Conservation (phyloP, 2,113 vertebrate genomes). For the Oplegnathus fasciatus region DNA sequence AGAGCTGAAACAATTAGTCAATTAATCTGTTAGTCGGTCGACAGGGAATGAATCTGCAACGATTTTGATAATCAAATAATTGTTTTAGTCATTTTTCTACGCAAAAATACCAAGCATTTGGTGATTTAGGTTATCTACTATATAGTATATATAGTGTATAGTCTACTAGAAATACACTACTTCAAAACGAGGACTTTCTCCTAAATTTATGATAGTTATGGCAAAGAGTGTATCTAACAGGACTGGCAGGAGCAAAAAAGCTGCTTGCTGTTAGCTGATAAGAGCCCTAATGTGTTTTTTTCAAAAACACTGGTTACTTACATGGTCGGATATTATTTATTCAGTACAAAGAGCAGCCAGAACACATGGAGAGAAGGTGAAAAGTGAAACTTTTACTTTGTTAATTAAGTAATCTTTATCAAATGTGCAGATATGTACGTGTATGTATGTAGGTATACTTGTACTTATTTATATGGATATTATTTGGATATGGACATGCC, state of each 20-base stretch:
- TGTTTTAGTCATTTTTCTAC: no score
- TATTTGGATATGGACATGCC: slow-evolving; percentile 1
- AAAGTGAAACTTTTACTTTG: no score
- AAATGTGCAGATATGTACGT: background rate
- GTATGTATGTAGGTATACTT: background rate
- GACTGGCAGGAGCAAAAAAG: background rate
- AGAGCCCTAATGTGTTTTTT: background rate
- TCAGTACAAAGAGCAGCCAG: background rate
- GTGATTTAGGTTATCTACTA: no score
- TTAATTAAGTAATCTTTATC: no score
- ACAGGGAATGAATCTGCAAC: no score
- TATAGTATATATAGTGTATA: no score
- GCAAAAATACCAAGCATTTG: no score
- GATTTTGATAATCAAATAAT: no score
- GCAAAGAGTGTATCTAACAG: background rate
- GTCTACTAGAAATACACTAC: background rate
- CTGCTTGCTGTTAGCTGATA: background rate
- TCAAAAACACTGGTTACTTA: background rate
- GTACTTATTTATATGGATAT: background rate
- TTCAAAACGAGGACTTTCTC: background rate
- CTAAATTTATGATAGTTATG: background rate
- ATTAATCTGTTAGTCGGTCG: no score
- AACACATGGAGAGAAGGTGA: background rate
- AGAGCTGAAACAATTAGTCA: no score
- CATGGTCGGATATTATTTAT: background rate